Conservation (phyloP, 2,113 vertebrate genomes). For the Saccopteryx bilineata region DNA sequence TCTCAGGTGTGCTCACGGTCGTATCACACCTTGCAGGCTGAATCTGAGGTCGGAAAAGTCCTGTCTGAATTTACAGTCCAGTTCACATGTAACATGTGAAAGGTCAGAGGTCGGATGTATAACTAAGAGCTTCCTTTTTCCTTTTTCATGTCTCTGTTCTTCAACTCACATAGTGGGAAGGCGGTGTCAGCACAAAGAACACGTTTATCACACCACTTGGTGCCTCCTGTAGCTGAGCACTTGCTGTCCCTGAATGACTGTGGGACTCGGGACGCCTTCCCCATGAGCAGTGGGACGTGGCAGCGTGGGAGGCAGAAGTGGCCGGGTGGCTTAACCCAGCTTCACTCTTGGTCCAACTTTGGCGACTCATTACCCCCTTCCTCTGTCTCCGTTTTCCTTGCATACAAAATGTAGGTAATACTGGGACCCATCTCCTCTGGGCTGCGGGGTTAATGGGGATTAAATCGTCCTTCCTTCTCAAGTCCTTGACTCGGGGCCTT, state of each 20-base stretch:
- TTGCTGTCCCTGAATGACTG: accelerated
- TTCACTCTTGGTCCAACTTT: accelerated
- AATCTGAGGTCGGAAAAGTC: background rate
- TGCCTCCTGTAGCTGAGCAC: background rate
- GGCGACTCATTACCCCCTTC: too few species aligned
- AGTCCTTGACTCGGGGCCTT: background rate
- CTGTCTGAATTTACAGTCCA: background rate
- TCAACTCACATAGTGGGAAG: background rate
- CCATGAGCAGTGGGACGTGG: accelerated
- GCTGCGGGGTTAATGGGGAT: background rate
- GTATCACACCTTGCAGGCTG: background rate
- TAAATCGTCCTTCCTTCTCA: background rate
- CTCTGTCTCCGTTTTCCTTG: background rate
- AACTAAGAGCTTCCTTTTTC: background rate
- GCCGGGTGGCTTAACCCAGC: accelerated
- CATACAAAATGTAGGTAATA: background rate
- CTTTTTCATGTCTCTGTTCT: background rate
- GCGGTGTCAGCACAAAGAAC: background rate
- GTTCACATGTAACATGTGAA: background rate
- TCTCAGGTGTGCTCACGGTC: accelerated
- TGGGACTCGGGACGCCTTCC: accelerated
- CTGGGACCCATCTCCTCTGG: background rate
- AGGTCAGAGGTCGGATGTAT: too few species aligned
- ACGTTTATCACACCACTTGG: too few species aligned
- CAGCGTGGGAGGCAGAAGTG: accelerated